Evolutionary conservation across 2,797 vertebrate species (phyloP), one percentile per base, ranked within the genome.

Genomic region (Mionectes olivaceus): DNA sequence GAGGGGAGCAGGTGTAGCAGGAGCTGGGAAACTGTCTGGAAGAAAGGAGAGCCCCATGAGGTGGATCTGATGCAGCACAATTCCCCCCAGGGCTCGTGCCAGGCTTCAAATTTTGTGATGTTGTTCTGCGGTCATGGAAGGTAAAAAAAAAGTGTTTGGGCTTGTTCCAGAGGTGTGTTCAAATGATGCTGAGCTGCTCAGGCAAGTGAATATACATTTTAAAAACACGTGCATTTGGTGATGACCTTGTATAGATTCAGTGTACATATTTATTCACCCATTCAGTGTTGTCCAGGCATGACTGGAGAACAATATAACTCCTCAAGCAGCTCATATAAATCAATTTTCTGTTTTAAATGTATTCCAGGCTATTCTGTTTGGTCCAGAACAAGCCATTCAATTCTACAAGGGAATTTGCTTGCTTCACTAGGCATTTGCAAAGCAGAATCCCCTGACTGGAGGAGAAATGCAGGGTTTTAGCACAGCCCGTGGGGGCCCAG

Each of bases 331-430:
- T 79, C 28, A 1, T 65, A 81, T 9, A 79, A 91, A 93, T 94
- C 65, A 71, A n/a, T 94, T 93, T 93, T 69, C 49, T 78, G 13
- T 85, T 93, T 69, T 61, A 68, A 93, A 86, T 65, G 53, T 64
- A 23, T 94, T 68, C 49, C 13, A 3, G 47, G 43, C 55, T 81
- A 4, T 90, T 93, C 23, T 88, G 35, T 73, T 81, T 63, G 39
- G 19, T 65, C 50, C 73, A 78, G 53, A 88, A 55, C n/a, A 50
- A 55, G 32, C 39, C 23, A 28, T 59, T 84, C 32, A 1, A 74
- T 85, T 82, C 71, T 68, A 32, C 43, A 27, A 68, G 83, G 63
- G 69, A 86, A 88, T 91, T 94, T 16, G 19, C 73, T 83, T 79
- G 57, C 68, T 75, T 83, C 69, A 22, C 30, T 47, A 53, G 71